These are phyloP conservation scores for Hirtodrosophila histrioides DNA, from an alignment of 2,888 invertebrate genomes.

Conservation along the genomic window DNA sequence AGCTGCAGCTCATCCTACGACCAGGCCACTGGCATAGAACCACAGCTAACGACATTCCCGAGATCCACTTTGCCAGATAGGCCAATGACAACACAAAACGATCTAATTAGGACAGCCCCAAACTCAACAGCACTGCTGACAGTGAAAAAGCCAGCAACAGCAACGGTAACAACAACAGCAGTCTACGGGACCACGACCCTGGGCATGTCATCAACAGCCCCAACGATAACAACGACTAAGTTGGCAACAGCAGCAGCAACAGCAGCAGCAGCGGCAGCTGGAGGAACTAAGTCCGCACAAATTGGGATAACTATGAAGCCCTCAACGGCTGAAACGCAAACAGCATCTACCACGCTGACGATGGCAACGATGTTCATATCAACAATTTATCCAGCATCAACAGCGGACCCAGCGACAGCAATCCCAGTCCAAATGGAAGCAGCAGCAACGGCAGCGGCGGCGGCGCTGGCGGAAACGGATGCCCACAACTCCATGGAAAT, in stretches of 20 bases:
- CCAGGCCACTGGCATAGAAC: constrained; percentile 19
- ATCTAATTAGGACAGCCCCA: constrained; percentile 73
- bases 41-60: constrained; percentile 57
- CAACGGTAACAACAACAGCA: constrained; percentile 27
- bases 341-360: constrained; percentile 29
- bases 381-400: constrained; percentile 66
- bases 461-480: constrained; percentile 61
- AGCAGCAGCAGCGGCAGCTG: constrained; percentile 22
- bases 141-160: constrained; percentile 51
- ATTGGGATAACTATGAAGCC: constrained; percentile 67
- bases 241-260: constrained; percentile 23
- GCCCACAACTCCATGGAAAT: constrained; percentile 69
- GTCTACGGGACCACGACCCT: constrained; percentile 42
- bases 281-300: constrained; percentile 65
- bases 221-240: constrained; percentile 38
- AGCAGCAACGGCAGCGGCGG: constrained; percentile 1
- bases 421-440: constrained; percentile 17
- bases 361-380: constrained; percentile 60
- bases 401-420: constrained; percentile 28
- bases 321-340: constrained; percentile 42
- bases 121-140: constrained; percentile 56
- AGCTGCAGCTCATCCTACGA: constrained; percentile 60
- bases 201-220: constrained; percentile 64
- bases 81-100: constrained; percentile 75
- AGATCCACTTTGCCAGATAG: constrained; percentile 77